Percentiles rank a stretch among this genome's conserved stretches.
Evolutionary conservation across 2,113 vertebrate genomes (phyloP).

Genomic region (Pygoscelis antarcticus): DNA sequence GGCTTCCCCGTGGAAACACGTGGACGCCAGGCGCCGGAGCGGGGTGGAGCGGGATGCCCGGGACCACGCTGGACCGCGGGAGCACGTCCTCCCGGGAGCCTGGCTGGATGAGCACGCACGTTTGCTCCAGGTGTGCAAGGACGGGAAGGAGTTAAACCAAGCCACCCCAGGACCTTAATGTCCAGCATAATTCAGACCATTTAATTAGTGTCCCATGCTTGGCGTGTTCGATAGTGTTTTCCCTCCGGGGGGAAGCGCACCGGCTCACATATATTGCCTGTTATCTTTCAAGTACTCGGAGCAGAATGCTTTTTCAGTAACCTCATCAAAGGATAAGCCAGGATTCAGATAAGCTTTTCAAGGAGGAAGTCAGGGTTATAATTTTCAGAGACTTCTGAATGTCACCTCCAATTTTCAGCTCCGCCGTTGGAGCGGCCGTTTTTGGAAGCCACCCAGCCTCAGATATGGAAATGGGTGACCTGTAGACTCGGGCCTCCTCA

Average conservation of each 20-base stretch:
- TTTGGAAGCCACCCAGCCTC: constrained; percentile 71
- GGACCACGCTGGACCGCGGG: neutral
- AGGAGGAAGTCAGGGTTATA: constrained; percentile 82
- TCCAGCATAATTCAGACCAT: neutral
- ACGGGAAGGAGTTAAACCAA: neutral
- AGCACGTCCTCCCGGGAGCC: neutral
- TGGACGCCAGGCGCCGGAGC: neutral
- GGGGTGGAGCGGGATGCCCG: accelerated
- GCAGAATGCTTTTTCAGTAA: constrained; percentile 77
- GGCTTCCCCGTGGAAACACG: accelerated
- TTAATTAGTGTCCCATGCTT: constrained; percentile 66
- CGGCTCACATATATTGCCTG: constrained; percentile 61
- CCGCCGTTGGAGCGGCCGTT: constrained; percentile 67
- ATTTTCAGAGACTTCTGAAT: constrained; percentile 85
- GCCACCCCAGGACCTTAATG: neutral
- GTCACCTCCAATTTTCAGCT: constrained; percentile 84
- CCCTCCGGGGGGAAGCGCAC: constrained; percentile 48
- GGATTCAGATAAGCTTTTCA: constrained; percentile 85
- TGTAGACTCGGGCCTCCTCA: constrained; percentile 60
- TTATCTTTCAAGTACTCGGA: constrained; percentile 74
- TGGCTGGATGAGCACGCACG: accelerated
- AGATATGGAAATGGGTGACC: constrained; percentile 82
- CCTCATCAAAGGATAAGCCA: constrained; percentile 82
- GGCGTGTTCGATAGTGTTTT: constrained; percentile 37
- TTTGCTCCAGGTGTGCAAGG: neutral